A percentile compares a stretch with the other conserved stretches of the same genome.
These are phyloP conservation scores for Argyresthia goedartella DNA, from an alignment of 2,888 invertebrate genomes.

Conservation along the genomic window DNA sequence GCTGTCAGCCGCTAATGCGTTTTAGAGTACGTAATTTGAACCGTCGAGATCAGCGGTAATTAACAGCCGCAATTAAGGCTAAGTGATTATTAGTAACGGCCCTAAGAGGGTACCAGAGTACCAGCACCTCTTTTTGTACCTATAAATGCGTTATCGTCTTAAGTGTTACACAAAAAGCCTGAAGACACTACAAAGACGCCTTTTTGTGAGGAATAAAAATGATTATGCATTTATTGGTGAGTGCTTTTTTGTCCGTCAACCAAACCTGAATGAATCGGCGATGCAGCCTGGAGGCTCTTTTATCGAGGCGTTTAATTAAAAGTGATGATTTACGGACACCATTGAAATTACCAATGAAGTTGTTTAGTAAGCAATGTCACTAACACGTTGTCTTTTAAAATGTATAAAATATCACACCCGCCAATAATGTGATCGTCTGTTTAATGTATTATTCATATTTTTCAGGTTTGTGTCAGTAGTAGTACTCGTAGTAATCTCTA, in stretches of 20 bases:
- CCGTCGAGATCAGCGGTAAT: constrained; percentile 67
- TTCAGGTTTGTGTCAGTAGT: no score
- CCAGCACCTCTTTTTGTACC: constrained; percentile 3
- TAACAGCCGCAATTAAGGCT: constrained; percentile 66
- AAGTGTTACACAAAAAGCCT: neutral
- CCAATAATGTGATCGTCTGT: no score
- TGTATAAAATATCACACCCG: no score
- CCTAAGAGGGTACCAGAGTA: constrained; percentile 1
- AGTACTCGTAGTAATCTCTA: no score
- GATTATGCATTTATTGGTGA: neutral
- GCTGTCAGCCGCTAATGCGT: constrained; percentile 70
- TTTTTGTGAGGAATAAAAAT: neutral
- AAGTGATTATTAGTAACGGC: constrained; percentile 55
- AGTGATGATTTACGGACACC: neutral
- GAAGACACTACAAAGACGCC: neutral
- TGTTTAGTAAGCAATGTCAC: no score
- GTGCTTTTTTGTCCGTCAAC: neutral
- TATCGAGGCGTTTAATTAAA: neutral
- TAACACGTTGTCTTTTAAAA: no score
- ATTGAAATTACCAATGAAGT: no score
- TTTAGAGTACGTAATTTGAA: constrained; percentile 72
- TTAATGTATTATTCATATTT: no score
- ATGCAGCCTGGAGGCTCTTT: no score
- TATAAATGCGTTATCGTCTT: neutral
- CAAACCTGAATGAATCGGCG: no score